Conservation (phyloP, 2,797 vertebrate species). For the Ceyx erithaca region DNA sequence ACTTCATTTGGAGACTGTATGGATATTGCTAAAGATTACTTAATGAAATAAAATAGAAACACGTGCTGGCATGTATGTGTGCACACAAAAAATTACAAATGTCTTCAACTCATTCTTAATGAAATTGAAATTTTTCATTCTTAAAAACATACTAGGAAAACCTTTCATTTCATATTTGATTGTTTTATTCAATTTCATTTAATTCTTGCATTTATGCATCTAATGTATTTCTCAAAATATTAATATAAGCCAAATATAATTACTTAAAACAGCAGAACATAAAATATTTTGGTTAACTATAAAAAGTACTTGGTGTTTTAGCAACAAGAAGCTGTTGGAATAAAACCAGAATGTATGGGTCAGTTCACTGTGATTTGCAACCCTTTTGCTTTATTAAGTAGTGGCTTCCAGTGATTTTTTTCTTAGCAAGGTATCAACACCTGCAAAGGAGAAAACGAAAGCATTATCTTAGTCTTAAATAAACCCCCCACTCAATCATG, state of each 20-base stretch:
- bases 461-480: background rate
- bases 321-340: background rate
- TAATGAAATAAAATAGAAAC: background rate
- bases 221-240: background rate
- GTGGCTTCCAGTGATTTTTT: background rate
- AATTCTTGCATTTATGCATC: background rate
- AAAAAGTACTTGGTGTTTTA: background rate
- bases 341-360: background rate
- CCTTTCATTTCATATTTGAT: background rate
- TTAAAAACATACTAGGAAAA: background rate
- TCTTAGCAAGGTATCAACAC: conserved; percentile 30
- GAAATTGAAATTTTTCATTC: background rate
- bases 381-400: background rate
- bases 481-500: background rate
- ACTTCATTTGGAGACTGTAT: background rate
- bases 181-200: background rate
- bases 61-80: fast-evolving
- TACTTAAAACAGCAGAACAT: background rate
- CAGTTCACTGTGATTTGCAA: background rate
- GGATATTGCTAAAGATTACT: background rate
- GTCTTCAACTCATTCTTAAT: background rate
- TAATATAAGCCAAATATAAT: background rate
- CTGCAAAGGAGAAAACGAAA: conserved; percentile 37
- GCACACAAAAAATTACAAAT: background rate
- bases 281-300: background rate